Conservation (phyloP, 2,113 vertebrate species). For the Malurus elegans region DNA sequence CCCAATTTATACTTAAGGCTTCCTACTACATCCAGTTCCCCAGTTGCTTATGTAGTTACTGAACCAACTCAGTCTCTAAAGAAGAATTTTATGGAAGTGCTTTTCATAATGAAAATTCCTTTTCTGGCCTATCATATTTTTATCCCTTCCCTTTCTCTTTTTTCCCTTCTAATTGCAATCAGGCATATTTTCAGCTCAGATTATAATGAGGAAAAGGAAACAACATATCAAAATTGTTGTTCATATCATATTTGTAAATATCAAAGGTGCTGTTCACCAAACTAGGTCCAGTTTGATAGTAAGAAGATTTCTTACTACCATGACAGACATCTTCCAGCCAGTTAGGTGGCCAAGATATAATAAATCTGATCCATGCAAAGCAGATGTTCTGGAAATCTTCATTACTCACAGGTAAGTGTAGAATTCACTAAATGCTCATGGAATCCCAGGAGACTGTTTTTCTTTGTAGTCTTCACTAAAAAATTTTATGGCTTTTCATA, state of each 20-base stretch:
- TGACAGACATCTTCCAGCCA: constrained; percentile 3
- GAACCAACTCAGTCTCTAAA: neutral
- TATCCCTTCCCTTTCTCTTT: neutral
- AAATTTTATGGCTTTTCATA: neutral
- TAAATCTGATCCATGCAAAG: constrained; percentile 47
- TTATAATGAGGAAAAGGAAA: neutral
- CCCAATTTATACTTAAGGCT: neutral
- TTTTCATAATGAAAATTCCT: neutral
- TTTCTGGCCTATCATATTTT: neutral
- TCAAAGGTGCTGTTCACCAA: neutral
- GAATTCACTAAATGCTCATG: constrained; percentile 66
- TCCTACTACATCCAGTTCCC: neutral
- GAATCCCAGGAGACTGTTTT: constrained; percentile 33
- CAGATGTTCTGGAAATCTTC: constrained; percentile 43
- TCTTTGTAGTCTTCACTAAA: neutral
- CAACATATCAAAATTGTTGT: neutral
- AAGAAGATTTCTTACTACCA: neutral
- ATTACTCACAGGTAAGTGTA: constrained; percentile 29
- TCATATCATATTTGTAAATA: neutral
- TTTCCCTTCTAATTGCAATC: neutral
- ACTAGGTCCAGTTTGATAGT: neutral
- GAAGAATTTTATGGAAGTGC: neutral
- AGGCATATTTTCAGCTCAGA: neutral
- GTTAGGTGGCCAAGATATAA: constrained; percentile 40
- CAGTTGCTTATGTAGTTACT: neutral